Evolutionary conservation across 2,888 invertebrate genomes (phyloP), one percentile per base, ranked within the genome.

Genomic region (Eulithis prunata): DNA sequence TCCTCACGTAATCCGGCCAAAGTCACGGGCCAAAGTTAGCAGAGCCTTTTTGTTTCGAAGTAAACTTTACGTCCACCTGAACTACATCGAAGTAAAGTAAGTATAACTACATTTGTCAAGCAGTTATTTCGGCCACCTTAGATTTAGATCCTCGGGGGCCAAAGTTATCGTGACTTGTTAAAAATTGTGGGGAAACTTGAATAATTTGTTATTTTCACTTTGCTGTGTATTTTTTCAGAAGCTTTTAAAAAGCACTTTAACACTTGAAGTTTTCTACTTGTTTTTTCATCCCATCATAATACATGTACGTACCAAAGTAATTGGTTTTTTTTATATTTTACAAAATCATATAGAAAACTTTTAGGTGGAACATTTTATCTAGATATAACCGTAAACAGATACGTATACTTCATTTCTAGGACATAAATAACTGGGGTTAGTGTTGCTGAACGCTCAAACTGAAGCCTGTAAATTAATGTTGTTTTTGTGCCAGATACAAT

Each of bases 1-100:
- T 70, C 69, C 66, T 60, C 64, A 38, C 54, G 63, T 71, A 70
- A 73, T 73, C 73, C 73, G 66, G 52, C 65, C 70, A 62, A 68
- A 70, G 71, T 70, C 68, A 69, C 58, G 66, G 57, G 51, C 43
- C 56, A n/a, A 65, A 71, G 67, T 70, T 70, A 57, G 60, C 45
- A 14, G 21, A 57, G 36, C 73, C 73, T 73, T 73, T 70, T 71
- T 73, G 71, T 73, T 73, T 69, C 21, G 28, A 67, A 69, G 21
- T 66, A 64, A 21, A 59, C 59, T 59, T 59, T 52, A 57, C 53
- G 62, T 63, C 62, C 64, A 66, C 67, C 71, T 71, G 67, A 66
- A 69, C 52, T 63, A 62, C 43, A 66, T 6, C 4, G 21, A 65
- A 66, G 66, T 67, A 41, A 41, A 66, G 68, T 67, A 41, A 64